A percentile compares a stretch with the other conserved stretches of the same genome.
Evolutionary conservation across 92 coral and sea anemone species (phyloP).

Genomic region (Epizoanthus scotinus): DNA sequence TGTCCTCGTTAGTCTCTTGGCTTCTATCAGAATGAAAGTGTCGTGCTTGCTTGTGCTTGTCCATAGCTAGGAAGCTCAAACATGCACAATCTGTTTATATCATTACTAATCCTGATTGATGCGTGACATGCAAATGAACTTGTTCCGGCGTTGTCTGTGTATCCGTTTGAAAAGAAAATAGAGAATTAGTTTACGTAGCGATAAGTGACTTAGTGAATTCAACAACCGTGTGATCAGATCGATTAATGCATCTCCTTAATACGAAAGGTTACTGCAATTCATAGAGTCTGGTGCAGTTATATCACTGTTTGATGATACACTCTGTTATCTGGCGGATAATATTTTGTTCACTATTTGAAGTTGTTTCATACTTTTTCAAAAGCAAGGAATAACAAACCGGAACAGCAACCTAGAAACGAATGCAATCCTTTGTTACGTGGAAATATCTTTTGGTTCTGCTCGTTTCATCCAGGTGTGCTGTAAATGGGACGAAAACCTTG

Average conservation of each 20-base stretch:
- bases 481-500: slow-evolving; percentile 18
- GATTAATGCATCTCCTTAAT: too few relatives aligned
- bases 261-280: background rate
- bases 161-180: slow-evolving; percentile 33
- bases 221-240: too few relatives aligned
- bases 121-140: slow-evolving; percentile 35
- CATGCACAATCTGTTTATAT: background rate
- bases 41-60: background rate
- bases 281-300: background rate
- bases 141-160: slow-evolving; percentile 33
- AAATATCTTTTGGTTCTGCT: background rate
- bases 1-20: background rate
- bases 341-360: background rate
- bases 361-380: background rate
- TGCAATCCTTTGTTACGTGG: slow-evolving; percentile 7
- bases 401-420: background rate
- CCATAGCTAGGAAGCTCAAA: slow-evolving; percentile 2
- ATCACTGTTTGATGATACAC: background rate
- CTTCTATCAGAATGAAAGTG: background rate
- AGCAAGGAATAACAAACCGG: background rate
- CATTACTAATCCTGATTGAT: slow-evolving; percentile 36
- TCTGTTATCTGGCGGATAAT: background rate
- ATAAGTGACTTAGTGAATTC: background rate
- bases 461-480: background rate
- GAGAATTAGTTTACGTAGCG: slow-evolving; percentile 5